Percentiles rank a stretch among this genome's conserved stretches.
phyloP scores from a whole-genome alignment of 2,888 invertebrate genomes.

The Helleia helle region DNA sequence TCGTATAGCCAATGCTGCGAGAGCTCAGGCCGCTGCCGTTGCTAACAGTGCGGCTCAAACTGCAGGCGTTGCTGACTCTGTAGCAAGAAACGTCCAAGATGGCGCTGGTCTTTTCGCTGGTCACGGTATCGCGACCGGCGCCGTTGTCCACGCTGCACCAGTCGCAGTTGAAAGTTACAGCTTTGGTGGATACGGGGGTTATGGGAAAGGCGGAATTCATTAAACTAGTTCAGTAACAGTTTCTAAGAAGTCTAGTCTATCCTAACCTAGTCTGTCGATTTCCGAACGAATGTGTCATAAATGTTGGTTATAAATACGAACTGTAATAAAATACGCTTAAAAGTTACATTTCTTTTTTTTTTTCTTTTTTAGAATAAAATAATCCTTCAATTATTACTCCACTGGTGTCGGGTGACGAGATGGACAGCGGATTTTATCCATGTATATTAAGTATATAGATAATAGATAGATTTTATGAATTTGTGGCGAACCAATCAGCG shows the following conservation, averaged over 20 bases:
- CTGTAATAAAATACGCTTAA: constrained; percentile 4
- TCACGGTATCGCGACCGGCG: constrained; percentile 21
- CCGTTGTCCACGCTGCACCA: constrained; percentile 15
- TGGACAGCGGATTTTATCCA: no score
- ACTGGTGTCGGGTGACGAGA: no score
- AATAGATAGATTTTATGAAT: no score
- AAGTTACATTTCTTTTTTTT: no score
- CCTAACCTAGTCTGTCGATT: constrained; percentile 6
- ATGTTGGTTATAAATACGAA: constrained; percentile 1
- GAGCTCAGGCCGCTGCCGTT: constrained; percentile 47
- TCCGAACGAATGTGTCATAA: constrained; percentile 6
- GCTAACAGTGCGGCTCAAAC: constrained; percentile 48
- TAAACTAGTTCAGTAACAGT: constrained; percentile 1
- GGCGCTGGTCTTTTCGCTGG: constrained; percentile 9
- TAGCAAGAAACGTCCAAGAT: constrained; percentile 45
- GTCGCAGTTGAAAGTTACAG: constrained; percentile 12
- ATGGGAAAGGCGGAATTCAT: constrained; percentile 3
- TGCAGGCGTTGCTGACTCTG: constrained; percentile 48
- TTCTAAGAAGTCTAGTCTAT: constrained; percentile 4
- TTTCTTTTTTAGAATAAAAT: no score
- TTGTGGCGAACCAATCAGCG: no score
- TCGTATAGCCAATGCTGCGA: constrained; percentile 52
- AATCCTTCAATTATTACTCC: no score
- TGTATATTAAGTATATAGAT: no score
- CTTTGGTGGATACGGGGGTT: constrained; percentile 18